Conservation (phyloP, 2,113 vertebrate species). For the Heptranchias perlo region DNA sequence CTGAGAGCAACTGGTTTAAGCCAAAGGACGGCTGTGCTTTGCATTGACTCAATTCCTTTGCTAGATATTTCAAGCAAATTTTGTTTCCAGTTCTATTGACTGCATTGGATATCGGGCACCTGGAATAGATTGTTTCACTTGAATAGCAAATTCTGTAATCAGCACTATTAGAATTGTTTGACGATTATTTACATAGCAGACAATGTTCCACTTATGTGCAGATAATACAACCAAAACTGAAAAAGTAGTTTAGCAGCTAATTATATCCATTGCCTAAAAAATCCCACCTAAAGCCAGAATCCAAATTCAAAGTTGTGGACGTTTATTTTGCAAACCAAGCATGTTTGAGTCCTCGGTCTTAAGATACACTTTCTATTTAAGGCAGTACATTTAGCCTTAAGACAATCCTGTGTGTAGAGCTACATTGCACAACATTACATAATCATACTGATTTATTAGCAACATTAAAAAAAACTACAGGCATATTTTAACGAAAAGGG, state of each 20-base stretch:
- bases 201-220: background rate
- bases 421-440: too few species aligned
- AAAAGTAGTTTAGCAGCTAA: background rate
- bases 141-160: background rate
- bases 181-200: background rate
- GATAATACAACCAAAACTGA: background rate
- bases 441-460: background rate
- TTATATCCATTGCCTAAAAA: background rate
- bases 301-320: background rate
- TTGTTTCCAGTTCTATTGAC: background rate
- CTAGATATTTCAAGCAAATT: background rate
- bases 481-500: background rate
- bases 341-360: background rate
- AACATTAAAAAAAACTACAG: background rate
- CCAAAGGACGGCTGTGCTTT: background rate
- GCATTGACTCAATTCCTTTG: background rate
- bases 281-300: background rate
- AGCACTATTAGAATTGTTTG: background rate
- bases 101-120: background rate
- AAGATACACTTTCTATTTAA: background rate
- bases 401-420: background rate
- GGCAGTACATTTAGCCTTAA: background rate
- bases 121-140: background rate
- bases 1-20: background rate
- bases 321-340: background rate